Evolutionary conservation across 2,113 vertebrate genomes (phyloP), one percentile per base, ranked within the genome.

Genomic region (Lynx canadensis): DNA sequence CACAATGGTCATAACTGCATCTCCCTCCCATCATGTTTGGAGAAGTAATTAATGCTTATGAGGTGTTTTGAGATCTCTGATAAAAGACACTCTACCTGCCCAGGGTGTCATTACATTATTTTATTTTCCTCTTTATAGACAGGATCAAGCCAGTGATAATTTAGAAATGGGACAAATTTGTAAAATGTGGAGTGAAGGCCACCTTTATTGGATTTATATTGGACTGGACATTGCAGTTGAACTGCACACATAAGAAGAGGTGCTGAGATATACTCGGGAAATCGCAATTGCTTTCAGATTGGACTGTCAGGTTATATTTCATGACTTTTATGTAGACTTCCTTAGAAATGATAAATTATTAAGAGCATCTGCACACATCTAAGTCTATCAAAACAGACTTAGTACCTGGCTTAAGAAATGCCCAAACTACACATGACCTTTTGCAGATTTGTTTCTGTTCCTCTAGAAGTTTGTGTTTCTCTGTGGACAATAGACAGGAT

Each of bases 11-110:
- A 98, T 93, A 93, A 87, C 78, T 38, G 92, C 91, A 80, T 96
- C 81, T 98, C 78, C 91, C 91, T 97, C 82, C 50, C 52, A 87
- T 82, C 45, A 6, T 97, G 89, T 95, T 98, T 97, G 50, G 50
- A 98, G 86, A 97, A 94, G 78, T 98, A 98, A 98, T 98, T 93
- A 98, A 95, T 96, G 45, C 91, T 98, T 96, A 68, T 31, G 55
- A 89, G 33, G 36, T 96, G 74, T 96, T 97, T 97, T 95, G 95
- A 98, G 96, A 98, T 97, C 50, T 80, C n/a, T 82, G 97, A 98
- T 97, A 97, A 97, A 96, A 98, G 89, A 73, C 73, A 87, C n/a
- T 95, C 29, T 91, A 84, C 91, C 94, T 94, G 76, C 89, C 85
- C 85, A 98, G 78, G 66, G 79, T 97, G 36, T 98, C 92, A 98